These are phyloP conservation scores for Corythoichthys haematopterus DNA, from an alignment of 2,113 vertebrate species.

Conservation along the genomic window DNA sequence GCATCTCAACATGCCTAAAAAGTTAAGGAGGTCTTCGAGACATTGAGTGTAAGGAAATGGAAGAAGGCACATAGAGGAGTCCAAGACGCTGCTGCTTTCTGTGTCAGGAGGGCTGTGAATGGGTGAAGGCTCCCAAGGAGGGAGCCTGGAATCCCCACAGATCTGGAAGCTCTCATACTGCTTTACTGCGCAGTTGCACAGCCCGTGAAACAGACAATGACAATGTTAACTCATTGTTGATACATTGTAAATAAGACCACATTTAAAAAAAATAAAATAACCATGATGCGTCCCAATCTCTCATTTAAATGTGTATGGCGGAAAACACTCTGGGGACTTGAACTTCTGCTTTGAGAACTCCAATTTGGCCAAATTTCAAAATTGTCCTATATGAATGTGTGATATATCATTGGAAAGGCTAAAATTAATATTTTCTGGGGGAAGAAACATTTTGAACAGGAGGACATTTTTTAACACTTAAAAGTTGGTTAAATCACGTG, in stretches of 20 bases:
- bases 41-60: background rate
- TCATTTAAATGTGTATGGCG: background rate
- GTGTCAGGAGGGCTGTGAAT: background rate
- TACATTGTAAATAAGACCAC: background rate
- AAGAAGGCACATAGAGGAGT: background rate
- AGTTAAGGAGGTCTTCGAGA: slow-evolving; percentile 9
- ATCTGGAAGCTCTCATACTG: background rate
- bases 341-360: too few relatives aligned
- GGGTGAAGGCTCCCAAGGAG: background rate
- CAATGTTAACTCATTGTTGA: background rate
- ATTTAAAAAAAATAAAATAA: background rate
- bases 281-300: background rate
- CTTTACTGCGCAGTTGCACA: background rate
- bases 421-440: too few relatives aligned
- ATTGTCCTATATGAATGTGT: too few relatives aligned
- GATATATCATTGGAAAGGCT: too few relatives aligned
- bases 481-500: too few relatives aligned
- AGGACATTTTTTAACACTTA: too few relatives aligned
- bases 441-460: too few relatives aligned
- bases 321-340: too few relatives aligned
- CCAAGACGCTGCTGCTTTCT: background rate
- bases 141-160: background rate
- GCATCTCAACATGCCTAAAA: slow-evolving; percentile 4
- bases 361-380: too few relatives aligned
- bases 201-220: background rate